Evolutionary conservation across 1,140 invertebrate species (phyloP).

Genomic region (Drosophila watanabei): DNA sequence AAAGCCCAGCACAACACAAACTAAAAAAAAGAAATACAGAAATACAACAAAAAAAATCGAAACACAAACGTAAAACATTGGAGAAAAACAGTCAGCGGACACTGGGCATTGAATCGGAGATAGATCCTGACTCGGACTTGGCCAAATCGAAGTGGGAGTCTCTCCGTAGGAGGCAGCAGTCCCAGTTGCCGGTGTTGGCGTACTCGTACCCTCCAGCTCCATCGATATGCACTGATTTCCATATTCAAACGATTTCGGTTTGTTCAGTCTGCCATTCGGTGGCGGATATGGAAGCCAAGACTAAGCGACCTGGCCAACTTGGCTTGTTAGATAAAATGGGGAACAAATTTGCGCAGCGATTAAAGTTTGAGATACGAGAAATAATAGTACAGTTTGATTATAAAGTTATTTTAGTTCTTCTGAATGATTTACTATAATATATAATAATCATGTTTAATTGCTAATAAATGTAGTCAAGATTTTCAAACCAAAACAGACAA

Average conservation of each 20-base stretch:
- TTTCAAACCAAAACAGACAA: neutral
- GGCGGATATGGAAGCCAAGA: constrained; percentile 31
- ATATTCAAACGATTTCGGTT: constrained; percentile 52
- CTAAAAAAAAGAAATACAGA: neutral
- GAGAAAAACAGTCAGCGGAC: constrained; percentile 36
- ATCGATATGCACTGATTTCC: constrained; percentile 52
- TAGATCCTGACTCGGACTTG: constrained; percentile 34
- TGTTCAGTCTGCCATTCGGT: constrained; percentile 25
- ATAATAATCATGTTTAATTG: constrained; percentile 1
- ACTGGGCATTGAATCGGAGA: constrained; percentile 41
- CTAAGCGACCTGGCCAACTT: constrained; percentile 23
- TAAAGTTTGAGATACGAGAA: constrained; percentile 19
- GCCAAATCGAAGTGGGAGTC: constrained; percentile 28
- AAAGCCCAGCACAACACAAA: constrained; percentile 21
- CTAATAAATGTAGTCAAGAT: neutral
- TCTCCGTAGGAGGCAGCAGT: constrained; percentile 16
- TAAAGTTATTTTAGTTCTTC: neutral
- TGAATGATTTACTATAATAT: neutral
- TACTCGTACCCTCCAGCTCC: constrained; percentile 30
- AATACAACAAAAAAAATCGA: neutral
- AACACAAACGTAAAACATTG: constrained; percentile 19
- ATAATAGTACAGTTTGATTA: neutral
- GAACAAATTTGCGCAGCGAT: constrained; percentile 46
- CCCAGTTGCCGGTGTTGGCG: constrained; percentile 26
- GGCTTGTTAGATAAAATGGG: constrained; percentile 35